Evolutionary conservation across 2,113 vertebrate genomes (phyloP).

Genomic region (Chrysemys picta): DNA sequence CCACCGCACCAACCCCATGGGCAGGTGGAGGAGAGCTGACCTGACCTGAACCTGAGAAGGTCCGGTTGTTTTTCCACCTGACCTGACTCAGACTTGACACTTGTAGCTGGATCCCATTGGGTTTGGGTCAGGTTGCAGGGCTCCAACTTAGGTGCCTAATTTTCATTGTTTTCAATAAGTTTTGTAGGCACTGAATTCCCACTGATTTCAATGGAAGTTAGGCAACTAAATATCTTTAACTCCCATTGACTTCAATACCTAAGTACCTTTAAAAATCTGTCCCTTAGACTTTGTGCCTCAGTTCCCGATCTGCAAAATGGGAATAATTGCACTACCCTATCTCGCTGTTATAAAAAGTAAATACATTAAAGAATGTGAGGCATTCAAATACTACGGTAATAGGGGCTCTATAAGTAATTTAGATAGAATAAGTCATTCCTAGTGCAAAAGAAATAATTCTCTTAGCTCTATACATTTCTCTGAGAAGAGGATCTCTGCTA

Average conservation of each 20-base stretch:
- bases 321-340: neutral
- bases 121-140: neutral
- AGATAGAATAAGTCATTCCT: neutral
- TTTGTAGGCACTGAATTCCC: neutral
- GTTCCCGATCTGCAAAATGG: neutral
- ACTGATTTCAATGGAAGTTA: neutral
- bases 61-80: neutral
- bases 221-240: neutral
- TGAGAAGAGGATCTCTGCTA: neutral
- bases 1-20: neutral
- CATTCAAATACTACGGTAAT: neutral
- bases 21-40: neutral
- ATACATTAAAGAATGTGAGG: neutral
- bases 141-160: neutral
- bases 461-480: neutral
- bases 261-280: neutral
- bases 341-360: neutral
- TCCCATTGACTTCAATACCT: neutral
- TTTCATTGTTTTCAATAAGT: neutral
- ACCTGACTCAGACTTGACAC: neutral
- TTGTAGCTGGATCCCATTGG: neutral
- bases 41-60: neutral
- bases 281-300: neutral
- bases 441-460: neutral
- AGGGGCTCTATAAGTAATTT: neutral